A percentile compares a stretch with the other conserved stretches of the same genome.
phyloP scores from a whole-genome alignment of 2,797 vertebrate species.

The Epinephelus malabaricus region DNA sequence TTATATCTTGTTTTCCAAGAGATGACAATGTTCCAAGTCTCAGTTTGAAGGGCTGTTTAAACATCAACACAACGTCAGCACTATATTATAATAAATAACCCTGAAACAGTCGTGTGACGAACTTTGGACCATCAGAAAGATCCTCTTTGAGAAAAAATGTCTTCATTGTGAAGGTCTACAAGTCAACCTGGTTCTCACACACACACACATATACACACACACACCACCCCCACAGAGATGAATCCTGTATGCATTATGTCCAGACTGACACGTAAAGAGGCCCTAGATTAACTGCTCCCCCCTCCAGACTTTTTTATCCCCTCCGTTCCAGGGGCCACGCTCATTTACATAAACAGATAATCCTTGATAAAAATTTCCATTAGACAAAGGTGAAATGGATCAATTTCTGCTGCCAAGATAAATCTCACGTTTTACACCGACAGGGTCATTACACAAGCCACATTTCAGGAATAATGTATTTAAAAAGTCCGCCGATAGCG shows the following conservation, averaged over 20 bases:
- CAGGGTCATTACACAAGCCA: constrained; percentile 98
- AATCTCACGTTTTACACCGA: constrained; percentile 99
- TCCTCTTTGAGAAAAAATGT: neutral
- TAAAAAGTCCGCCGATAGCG: constrained; percentile 95
- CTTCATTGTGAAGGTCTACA: constrained; percentile 16
- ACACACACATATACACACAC: constrained; percentile 45
- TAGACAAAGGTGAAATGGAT: constrained; percentile 99
- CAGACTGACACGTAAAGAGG: constrained; percentile 89
- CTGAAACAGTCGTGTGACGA: neutral
- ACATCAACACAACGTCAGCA: neutral
- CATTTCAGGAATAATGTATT: constrained; percentile 99
- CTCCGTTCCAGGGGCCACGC: constrained; percentile 90
- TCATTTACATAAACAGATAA: constrained; percentile 99
- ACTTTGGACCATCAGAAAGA: neutral
- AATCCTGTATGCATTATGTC: constrained; percentile 79
- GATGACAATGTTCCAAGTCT: neutral
- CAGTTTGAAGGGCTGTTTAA: neutral
- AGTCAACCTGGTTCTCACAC: constrained; percentile 22
- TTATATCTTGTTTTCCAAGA: neutral
- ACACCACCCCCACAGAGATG: constrained; percentile 64
- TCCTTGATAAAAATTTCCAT: constrained; percentile 99
- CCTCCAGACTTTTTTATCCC: constrained; percentile 86
- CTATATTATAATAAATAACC: neutral
- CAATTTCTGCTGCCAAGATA: constrained; percentile 99
- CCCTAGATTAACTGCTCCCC: constrained; percentile 93